Conservation (phyloP, 2,888 invertebrate species). For the Aporophyla lueneburgensis region DNA sequence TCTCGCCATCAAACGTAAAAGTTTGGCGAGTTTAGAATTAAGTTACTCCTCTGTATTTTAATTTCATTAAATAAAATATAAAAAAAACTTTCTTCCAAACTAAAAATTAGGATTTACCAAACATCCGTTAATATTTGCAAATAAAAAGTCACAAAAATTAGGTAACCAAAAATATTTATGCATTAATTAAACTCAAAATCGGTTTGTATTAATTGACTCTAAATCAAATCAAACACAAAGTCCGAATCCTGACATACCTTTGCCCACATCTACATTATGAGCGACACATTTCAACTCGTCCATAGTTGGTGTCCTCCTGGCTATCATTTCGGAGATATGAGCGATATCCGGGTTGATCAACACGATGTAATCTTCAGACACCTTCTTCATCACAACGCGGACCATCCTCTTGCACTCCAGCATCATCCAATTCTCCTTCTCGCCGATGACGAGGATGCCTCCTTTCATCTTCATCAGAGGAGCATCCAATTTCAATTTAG, state of each 20-base stretch:
- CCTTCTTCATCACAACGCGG: conserved; percentile 32
- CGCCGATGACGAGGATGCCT: conserved; percentile 46
- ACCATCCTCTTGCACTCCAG: conserved; percentile 40
- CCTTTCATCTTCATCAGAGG: conserved; percentile 34
- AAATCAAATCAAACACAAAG: conserved; percentile 22
- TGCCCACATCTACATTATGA: conserved; percentile 50
- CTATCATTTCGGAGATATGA: conserved; percentile 38
- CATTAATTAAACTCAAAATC: not conserved
- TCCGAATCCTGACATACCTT: conserved; percentile 22
- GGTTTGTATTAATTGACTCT: not conserved
- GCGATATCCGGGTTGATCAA: conserved; percentile 48
- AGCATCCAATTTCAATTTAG: conserved; percentile 41
- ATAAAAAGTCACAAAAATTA: not conserved
- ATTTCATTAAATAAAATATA: too few species aligned
- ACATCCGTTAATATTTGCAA: not conserved
- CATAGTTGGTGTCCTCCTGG: conserved; percentile 10
- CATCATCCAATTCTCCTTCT: conserved; percentile 53
- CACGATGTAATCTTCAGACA: conserved; percentile 50
- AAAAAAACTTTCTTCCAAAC: too few species aligned
- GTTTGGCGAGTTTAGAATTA: too few species aligned
- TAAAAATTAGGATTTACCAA: too few species aligned
- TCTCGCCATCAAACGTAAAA: too few species aligned
- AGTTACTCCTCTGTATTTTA: too few species aligned
- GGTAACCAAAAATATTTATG: not conserved
- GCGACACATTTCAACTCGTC: conserved; percentile 56